These are phyloP conservation scores for Alcedo quadribrachys DNA, from an alignment of 2,797 vertebrate genomes.

Conservation along the genomic window DNA sequence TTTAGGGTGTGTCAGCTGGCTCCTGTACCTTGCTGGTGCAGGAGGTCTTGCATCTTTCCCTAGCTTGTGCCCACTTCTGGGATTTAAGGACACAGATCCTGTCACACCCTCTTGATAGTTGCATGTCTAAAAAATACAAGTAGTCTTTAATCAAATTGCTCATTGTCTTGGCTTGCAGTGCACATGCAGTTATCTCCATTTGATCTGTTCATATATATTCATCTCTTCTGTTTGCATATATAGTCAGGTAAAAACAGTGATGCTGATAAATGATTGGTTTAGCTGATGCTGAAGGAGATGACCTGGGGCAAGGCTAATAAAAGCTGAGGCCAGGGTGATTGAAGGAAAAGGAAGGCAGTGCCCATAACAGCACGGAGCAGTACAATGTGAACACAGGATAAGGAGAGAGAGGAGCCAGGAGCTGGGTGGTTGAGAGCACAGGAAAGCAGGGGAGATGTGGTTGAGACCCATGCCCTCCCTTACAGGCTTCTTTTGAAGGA, in stretches of 20 bases:
- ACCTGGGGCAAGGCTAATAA: constrained; percentile 1
- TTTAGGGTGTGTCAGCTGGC: neutral
- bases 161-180: neutral
- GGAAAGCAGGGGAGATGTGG: neutral
- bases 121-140: neutral
- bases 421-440: too few relatives aligned
- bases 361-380: neutral
- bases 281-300: constrained; percentile 19
- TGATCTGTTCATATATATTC: constrained; percentile 48
- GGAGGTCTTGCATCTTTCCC: rapidly evolving
- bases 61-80: neutral
- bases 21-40: neutral
- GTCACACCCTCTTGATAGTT: neutral
- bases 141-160: neutral
- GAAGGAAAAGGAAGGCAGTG: neutral
- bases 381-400: rapidly evolving
- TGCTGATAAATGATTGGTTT: constrained; percentile 10
- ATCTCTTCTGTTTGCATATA: neutral
- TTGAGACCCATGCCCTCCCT: neutral
- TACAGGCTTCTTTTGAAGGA: neutral
- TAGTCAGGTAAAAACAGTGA: neutral
- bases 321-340: neutral
- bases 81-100: neutral
- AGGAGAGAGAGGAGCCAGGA: too few relatives aligned
- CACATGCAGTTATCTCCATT: neutral